Conservation (phyloP, 2,113 vertebrate genomes). For the Caranx melampygus region DNA sequence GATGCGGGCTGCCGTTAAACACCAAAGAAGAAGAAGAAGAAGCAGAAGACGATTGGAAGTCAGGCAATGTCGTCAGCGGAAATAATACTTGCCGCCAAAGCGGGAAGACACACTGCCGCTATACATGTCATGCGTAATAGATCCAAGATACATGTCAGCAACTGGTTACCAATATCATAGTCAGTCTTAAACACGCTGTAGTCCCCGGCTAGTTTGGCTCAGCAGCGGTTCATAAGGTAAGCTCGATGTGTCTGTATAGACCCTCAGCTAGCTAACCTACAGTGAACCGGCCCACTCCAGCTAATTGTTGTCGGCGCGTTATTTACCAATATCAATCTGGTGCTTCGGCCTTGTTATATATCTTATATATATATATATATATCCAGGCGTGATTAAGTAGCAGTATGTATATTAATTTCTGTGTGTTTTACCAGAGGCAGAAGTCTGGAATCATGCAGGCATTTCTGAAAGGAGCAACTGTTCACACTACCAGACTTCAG, state of each 20-base stretch:
- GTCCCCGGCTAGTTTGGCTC: background rate
- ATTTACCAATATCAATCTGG: background rate
- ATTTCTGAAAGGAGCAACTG: constrained; percentile 89
- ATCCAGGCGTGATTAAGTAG: background rate
- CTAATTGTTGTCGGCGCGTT: too few relatives aligned
- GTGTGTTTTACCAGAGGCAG: background rate
- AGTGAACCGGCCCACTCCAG: background rate
- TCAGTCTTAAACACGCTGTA: background rate
- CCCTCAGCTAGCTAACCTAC: background rate
- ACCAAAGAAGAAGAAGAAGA: too few relatives aligned
- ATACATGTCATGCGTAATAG: background rate
- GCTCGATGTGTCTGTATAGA: background rate
- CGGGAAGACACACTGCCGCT: constrained; percentile 49
- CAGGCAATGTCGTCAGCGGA: constrained; percentile 48
- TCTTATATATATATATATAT: background rate
- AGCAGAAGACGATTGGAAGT: constrained; percentile 44
- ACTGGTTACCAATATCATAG: background rate
- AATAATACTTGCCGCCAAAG: constrained; percentile 34
- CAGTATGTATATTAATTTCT: background rate
- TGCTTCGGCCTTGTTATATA: background rate
- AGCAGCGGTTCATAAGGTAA: constrained; percentile 10
- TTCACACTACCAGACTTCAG: constrained; percentile 80
- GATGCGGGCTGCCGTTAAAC: too few relatives aligned
- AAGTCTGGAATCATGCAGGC: constrained; percentile 88
- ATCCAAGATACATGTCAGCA: background rate